A percentile compares a stretch with the other conserved stretches of the same genome.
These are phyloP conservation scores for Tachycineta bicolor DNA, from an alignment of 2,113 vertebrate species.

Conservation along the genomic window DNA sequence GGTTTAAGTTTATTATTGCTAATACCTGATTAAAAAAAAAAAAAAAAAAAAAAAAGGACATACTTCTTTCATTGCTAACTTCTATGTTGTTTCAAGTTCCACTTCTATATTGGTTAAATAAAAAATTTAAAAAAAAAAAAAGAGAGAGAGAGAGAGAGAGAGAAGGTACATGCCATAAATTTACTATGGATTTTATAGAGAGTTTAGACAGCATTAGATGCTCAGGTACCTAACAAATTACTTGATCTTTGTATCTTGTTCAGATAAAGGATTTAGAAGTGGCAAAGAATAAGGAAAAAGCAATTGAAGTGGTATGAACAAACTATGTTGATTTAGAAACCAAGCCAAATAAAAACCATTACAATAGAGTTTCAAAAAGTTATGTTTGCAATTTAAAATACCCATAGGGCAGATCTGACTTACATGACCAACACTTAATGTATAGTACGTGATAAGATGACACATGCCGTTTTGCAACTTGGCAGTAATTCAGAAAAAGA, in stretches of 20 bases:
- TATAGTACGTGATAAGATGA: conserved; percentile 5
- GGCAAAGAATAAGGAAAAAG: background rate
- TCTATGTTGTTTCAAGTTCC: background rate
- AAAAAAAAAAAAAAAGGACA: background rate
- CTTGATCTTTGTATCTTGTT: conserved; percentile 3
- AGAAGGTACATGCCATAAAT: background rate
- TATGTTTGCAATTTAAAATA: conserved; percentile 37
- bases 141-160: background rate
- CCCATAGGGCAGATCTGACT: conserved; percentile 26
- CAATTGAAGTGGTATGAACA: background rate
- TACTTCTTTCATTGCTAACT: conserved; percentile 15
- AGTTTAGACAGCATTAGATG: background rate
- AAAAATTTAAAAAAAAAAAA: background rate
- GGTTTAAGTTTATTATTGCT: background rate
- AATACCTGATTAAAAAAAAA: background rate
- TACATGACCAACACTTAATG: conserved; percentile 24
- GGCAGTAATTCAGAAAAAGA: conserved; percentile 18
- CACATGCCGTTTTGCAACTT: conserved; percentile 47
- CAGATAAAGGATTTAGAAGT: background rate
- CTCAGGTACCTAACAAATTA: background rate
- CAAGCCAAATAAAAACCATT: background rate
- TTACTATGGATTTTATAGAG: background rate
- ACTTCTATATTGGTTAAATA: background rate
- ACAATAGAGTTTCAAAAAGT: conserved; percentile 28
- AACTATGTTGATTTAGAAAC: conserved; percentile 24